Evolutionary conservation across 1,140 invertebrate species (phyloP), one percentile per base, ranked within the genome.

Genomic region (Homarus americanus): DNA sequence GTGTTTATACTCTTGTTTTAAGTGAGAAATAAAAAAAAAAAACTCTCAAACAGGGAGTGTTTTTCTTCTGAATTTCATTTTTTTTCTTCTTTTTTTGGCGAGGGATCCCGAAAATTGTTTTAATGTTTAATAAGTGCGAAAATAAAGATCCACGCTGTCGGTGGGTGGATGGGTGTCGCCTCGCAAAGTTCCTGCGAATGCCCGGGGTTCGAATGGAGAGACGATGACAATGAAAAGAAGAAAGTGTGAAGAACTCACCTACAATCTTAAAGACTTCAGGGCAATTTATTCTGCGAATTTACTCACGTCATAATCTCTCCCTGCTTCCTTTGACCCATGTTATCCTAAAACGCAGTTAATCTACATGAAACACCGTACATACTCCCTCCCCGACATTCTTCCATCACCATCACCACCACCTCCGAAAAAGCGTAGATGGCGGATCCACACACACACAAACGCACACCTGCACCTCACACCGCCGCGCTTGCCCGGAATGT

Each of bases 1-100:
- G 41, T 87, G 84, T 87, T 87, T 87, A 87, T 87, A 78, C 84
- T 87, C 66, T 87, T 87, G 84, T 87, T 87, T 87, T 66, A 87
- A 73, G 75, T 53, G 75, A 78, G 72, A 78, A 78, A 72, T 72
- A 72, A 72, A 73, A 87, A 78, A 87, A 78, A 87, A 53, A 87
- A 78, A 87, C 34, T 58, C 44, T 66, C 53, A 83, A 69, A 83
- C 38, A 72, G 53, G 63, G 34, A 69, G 53, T 79, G 40, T 79
- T 78, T 78, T 78, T 78, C 20, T 2, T 78, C 28, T 32, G 63
- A 69, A 32, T 78, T 79, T 73, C 72, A 15, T 73, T 73, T 73
- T 72, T 73, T 73, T 73, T n/a, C n/a, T n/a, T n/a, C n/a, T 38
- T 73, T 73, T 34, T 79, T 79, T 79, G n/a, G 76, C 7, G 44